Evolutionary conservation across 1,140 invertebrate species (phyloP).

Genomic region (Solen grandis): DNA sequence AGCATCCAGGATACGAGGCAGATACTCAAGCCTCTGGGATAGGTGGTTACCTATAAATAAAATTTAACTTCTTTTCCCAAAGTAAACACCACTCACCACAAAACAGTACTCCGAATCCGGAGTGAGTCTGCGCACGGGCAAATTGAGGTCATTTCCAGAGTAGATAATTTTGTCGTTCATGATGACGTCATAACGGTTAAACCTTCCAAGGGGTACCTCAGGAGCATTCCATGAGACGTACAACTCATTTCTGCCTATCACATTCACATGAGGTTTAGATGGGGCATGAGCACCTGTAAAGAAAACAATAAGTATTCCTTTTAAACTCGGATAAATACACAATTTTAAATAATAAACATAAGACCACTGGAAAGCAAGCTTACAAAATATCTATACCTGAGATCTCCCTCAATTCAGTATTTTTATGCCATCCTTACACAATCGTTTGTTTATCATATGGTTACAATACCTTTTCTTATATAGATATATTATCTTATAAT

Average conservation of each 20-base stretch:
- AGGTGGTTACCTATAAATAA: too few species aligned
- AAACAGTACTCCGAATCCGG: conserved; percentile 80
- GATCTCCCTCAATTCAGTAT: not conserved
- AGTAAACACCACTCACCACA: too few species aligned
- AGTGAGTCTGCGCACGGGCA: conserved; percentile 69
- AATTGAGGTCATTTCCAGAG: conserved; percentile 77
- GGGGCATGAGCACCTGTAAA: conserved; percentile 77
- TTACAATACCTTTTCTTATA: too few species aligned
- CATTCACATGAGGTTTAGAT: conserved; percentile 76
- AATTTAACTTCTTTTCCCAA: too few species aligned
- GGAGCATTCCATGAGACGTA: conserved; percentile 78
- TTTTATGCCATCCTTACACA: not conserved
- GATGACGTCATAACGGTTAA: conserved; percentile 78
- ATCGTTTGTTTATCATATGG: not conserved
- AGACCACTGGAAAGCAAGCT: too few species aligned
- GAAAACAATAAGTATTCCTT: not conserved
- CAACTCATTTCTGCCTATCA: conserved; percentile 79
- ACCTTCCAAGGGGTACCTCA: conserved; percentile 76
- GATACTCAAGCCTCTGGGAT: too few species aligned
- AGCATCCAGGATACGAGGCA: too few species aligned
- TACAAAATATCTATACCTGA: too few species aligned
- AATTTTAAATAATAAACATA: not conserved
- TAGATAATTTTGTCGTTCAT: conserved; percentile 78
- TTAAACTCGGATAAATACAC: not conserved
- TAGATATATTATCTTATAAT: too few species aligned